A percentile compares a stretch with the other conserved stretches of the same genome.
Conservation (phyloP, 37 sponge, comb jelly and placozoan genomes). For the Eunapius fragilis region DNA sequence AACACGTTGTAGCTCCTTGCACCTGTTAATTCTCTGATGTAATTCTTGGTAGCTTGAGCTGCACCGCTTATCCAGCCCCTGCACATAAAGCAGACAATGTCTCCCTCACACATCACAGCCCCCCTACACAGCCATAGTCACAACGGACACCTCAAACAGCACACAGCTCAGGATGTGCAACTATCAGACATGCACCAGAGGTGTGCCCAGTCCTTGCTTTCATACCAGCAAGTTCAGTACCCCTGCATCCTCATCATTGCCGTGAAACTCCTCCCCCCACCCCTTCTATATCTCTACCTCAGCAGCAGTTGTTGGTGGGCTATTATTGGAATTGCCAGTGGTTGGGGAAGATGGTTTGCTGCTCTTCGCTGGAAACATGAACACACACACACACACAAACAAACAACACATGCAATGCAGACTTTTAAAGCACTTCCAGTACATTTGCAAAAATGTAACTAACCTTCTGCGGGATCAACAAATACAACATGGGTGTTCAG, state of each 20-base stretch:
- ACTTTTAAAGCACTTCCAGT: not conserved
- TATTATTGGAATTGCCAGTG: not conserved
- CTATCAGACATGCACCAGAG: not conserved
- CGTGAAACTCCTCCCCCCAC: not conserved
- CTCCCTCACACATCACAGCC: not conserved
- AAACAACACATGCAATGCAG: too few relatives aligned
- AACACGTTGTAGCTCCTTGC: slow-evolving; percentile 41
- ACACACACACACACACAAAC: not conserved
- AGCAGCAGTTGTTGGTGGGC: not conserved
- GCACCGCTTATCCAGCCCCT: slow-evolving; percentile 4
- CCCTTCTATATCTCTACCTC: too few relatives aligned
- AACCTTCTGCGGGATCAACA: slow-evolving; percentile 57
- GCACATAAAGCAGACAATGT: not conserved
- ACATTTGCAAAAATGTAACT: not conserved
- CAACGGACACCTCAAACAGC: not conserved
- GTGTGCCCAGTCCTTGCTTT: not conserved
- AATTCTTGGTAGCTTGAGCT: slow-evolving; percentile 53
- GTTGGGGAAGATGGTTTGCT: not conserved
- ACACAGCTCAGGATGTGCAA: not conserved
- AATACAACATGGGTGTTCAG: slow-evolving; percentile 71
- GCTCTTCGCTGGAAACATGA: not conserved
- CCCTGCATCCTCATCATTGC: slow-evolving; percentile 19
- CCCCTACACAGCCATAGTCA: not conserved
- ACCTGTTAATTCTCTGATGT: slow-evolving; percentile 42
- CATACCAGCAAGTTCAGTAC: not conserved